Base-by-base conservation (phyloP, 2,797 vertebrate genomes). In the Sciurus vulgaris region DNA sequence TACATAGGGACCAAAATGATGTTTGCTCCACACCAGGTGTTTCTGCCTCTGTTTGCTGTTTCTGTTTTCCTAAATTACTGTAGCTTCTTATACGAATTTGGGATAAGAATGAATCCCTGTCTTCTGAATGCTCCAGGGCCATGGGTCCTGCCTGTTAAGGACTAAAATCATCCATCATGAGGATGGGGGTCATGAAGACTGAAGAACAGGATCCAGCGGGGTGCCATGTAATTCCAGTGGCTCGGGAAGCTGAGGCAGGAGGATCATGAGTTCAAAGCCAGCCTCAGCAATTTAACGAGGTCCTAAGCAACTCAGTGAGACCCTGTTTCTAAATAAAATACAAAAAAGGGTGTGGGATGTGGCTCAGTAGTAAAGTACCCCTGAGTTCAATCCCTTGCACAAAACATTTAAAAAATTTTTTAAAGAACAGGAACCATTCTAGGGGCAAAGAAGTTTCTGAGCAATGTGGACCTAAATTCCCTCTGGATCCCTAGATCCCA, bases 21-120 rank as follows among this genome's bases (percentile, higher is more conserved):
- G 9, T n/a, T 35, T 93, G n/a, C 63, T 88, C 74, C 78, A 8
- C 11, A 22, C 30, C 2, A 0, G 15, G 30, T 14, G 2, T 59
- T 85, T 79, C 69, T 70, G 13, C 70, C 94, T 78, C 20, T 33
- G 5, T 44, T 87, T 74, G 35, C 47, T 28, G n/a, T 78, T 86
- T 85, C 44, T 26, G 13, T 93, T 96, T 76, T 49, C 67, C 44
- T 95, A 76, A 24, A 74, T 56, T n/a, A 76, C 38, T 18, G 63
- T 56, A 59, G 35, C 28, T 89, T 70, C 63, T 83, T 59, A 38
- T 4, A 69, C 17, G 92, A 89, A 89, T 84, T 82, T 54, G 20
- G 11, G 26, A 1, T 89, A 70, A 85, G 20, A 87, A 92, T 84
- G 9, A 92, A 76, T 33, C 74, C 28, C 1, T 7, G 15, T 67